phyloP scores from a whole-genome alignment of 2,888 invertebrate genomes.

The Drosophila mimetica region DNA sequence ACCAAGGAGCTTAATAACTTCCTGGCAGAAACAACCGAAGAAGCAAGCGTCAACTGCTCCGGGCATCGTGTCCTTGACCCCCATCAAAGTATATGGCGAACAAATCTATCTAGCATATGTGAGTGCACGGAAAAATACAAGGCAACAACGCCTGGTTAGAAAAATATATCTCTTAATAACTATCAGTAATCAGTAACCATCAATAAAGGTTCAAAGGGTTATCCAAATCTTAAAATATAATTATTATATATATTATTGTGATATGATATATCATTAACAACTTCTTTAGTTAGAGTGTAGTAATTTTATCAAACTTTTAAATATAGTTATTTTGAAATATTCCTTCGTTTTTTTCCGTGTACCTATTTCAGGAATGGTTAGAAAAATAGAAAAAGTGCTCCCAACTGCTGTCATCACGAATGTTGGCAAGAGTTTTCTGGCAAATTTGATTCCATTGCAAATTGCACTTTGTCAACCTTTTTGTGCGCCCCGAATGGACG shows the following conservation, averaged over 20 bases:
- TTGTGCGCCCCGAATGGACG: slow-evolving; percentile 13
- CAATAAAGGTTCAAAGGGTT: too few relatives aligned
- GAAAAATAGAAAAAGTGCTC: slow-evolving; percentile 2
- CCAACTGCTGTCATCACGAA: slow-evolving; percentile 32
- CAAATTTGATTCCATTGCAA: slow-evolving; percentile 67
- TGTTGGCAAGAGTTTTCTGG: slow-evolving; percentile 42
- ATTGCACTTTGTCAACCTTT: slow-evolving; percentile 43
- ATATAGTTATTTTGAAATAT: too few relatives aligned
- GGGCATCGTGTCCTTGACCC: slow-evolving; percentile 18
- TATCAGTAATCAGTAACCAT: too few relatives aligned
- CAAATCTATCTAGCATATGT: neutral
- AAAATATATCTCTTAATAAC: too few relatives aligned
- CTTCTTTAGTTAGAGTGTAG: too few relatives aligned
- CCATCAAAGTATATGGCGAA: slow-evolving; percentile 2
- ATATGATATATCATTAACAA: too few relatives aligned
- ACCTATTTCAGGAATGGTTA: neutral
- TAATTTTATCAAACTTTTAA: too few relatives aligned
- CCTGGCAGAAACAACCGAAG: slow-evolving; percentile 3
- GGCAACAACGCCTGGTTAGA: too few relatives aligned
- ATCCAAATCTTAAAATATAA: too few relatives aligned
- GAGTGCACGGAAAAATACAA: neutral
- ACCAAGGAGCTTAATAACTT: slow-evolving; percentile 23
- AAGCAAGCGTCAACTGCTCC: slow-evolving; percentile 15
- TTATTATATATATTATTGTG: too few relatives aligned
- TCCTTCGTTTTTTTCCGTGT: neutral